Evolutionary conservation across 2,113 vertebrate species (phyloP), one percentile per base, ranked within the genome.

Genomic region (Sarotherodon lohbergeri): DNA sequence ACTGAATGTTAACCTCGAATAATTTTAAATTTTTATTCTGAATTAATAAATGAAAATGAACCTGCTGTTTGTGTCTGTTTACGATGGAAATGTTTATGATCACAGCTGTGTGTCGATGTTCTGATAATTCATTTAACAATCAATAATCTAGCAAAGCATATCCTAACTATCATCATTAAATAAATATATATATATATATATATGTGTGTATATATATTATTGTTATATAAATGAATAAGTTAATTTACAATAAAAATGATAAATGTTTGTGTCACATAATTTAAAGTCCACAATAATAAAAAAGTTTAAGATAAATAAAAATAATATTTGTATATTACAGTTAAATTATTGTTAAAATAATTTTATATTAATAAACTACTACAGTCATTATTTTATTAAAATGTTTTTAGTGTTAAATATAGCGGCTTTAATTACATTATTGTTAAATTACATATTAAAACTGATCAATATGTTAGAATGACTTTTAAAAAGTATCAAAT

Each of bases 11-110:
- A 82, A 85, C 12, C 39, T 71, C 4, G n/a, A 14, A 84, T 82
- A 61, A 84, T 92, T 90, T 88, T 82, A 85, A 16, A 32, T 39
- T 2, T 43, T 68, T 91, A 83, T 61, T 88, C 57, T 90, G 63
- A 81, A 43, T 2, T 66, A 92, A 89, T 89, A 90, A 92, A 92
- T 0, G 1, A 41, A 29, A 80, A 76, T 82, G 4, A 88, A 86
- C 41, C 82, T 79, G 46, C 22, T 16, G 36, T 4, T 9, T 66
- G 19, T 85, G n/a, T 79, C 7, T 86, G 27, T 83, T 29, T 80
- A 3, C 29, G 27, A 12, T 10, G 14, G 24, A 76, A 43, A 43
- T 8, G 24, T 48, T 29, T 76, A 32, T 17, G 14, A 61, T 10
- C 14, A 10, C 14, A 32, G 57, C 27, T 17, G 57, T 61, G 57